These are phyloP conservation scores for Agapostemon virescens DNA, from an alignment of 2,888 invertebrate species.

Conservation along the genomic window DNA sequence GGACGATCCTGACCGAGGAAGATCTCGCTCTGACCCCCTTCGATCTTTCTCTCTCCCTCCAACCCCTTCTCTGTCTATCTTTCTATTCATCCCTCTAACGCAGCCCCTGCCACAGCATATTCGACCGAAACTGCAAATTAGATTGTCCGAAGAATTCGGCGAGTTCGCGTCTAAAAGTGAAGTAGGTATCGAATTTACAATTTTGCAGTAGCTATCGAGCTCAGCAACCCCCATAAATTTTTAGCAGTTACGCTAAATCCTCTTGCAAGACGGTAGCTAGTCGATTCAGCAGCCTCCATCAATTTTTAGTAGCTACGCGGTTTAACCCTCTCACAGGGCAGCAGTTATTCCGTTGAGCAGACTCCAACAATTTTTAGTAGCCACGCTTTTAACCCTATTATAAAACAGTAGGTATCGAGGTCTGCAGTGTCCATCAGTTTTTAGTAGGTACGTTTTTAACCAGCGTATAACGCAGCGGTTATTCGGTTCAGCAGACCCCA, in stretches of 20 bases:
- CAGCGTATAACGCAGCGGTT: too few relatives aligned
- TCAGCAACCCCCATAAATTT: not conserved
- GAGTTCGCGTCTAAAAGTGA: not conserved
- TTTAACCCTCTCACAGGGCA: too few relatives aligned
- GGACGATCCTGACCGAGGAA: conserved; percentile 57
- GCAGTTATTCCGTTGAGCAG: not conserved
- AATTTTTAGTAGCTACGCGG: not conserved
- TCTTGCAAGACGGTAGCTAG: not conserved
- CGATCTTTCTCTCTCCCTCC: not conserved
- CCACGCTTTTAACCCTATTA: too few relatives aligned
- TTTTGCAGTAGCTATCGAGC: too few relatives aligned
- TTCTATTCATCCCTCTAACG: not conserved
- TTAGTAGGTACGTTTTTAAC: too few relatives aligned
- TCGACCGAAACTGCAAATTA: not conserved
- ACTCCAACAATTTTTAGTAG: not conserved
- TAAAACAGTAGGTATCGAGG: too few relatives aligned
- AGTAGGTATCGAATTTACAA: too few relatives aligned
- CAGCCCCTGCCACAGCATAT: not conserved
- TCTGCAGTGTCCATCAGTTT: too few relatives aligned
- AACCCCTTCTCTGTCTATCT: not conserved
- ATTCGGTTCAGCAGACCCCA: too few relatives aligned
- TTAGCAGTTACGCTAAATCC: not conserved
- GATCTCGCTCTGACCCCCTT: conserved; percentile 26
- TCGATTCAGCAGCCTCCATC: not conserved
- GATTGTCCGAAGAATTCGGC: not conserved